Evolutionary conservation across 1,140 invertebrate species (phyloP).

Genomic region (Ditylenchus dipsaci): DNA sequence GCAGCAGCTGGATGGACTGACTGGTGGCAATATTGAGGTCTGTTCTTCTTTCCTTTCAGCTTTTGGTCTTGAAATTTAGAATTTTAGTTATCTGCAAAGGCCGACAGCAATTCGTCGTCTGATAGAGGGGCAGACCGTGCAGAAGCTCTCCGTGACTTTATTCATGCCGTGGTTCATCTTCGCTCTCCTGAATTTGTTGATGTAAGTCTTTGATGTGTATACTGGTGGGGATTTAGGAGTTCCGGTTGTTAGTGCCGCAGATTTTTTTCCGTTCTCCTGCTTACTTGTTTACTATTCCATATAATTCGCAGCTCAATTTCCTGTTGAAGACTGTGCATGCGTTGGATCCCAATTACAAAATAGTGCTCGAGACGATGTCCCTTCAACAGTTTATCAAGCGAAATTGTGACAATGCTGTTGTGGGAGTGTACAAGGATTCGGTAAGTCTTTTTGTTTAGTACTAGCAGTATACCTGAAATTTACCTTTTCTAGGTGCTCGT

Average conservation of each 20-base stretch:
- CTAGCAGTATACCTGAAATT: too few relatives aligned
- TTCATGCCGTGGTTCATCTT: background rate
- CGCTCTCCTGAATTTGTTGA: background rate
- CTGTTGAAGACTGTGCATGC: background rate
- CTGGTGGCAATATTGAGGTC: too few relatives aligned
- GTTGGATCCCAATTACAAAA: background rate
- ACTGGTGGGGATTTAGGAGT: too few relatives aligned
- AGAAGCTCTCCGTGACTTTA: background rate
- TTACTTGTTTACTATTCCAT: too few relatives aligned
- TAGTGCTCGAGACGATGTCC: background rate
- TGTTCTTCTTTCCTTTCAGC: too few relatives aligned
- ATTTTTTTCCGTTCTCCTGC: background rate
- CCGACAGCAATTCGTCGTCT: background rate
- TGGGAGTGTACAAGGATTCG: background rate
- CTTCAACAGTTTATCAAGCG: background rate
- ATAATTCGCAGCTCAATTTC: background rate
- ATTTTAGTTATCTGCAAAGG: too few relatives aligned
- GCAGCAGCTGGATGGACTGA: too few relatives aligned
- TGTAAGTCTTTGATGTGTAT: background rate
- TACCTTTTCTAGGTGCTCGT: too few relatives aligned
- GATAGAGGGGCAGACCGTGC: background rate
- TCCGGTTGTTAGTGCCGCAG: background rate
- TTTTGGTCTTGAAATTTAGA: too few relatives aligned
- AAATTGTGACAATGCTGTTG: background rate
- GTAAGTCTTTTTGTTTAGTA: background rate